Evolutionary conservation across 2,888 invertebrate species (phyloP), one percentile per base, ranked within the genome.

Genomic region (Balanococcus diminutus): DNA sequence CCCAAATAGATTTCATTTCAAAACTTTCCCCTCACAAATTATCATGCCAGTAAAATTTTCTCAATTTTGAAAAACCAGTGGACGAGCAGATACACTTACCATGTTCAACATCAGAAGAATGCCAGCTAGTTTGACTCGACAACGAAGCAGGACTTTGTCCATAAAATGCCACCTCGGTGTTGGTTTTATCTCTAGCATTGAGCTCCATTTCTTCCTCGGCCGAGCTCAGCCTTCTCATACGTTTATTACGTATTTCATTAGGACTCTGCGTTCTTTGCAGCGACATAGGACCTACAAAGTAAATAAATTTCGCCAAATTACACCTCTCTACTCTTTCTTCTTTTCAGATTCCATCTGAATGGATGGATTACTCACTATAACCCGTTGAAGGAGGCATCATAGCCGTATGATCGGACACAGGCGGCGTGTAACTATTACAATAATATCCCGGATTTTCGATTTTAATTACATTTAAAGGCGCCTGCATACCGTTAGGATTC

Each of bases 391-490:
- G 93, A 82, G 95, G 93, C 87, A 95, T 93, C 93, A 95, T 94
- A 87, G 93, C 88, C 79, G 90, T 88, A 88, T 91, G 90, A 88
- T 91, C 92, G 88, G 92, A 91, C 88, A 92, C 92, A 88, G 93
- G 93, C 88, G 94, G 92, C 89, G 94, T 93, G 91, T 95, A 96
- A 91, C 93, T 95, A 90, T 93, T 94, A 91, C 95, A 95, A 91
- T 95, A 95, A 91, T 95, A 95, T 88, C 93, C 92, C 88, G 95
- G 93, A 90, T 94, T 95, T 91, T 96, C 96, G 90, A 95, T 92
- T 91, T 95, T 95, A 89, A 95, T 95, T 89, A 93, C 93, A 90
- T 93, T 94, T 90, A 94, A 92, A 91, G 94, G 88, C 91, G 94
- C 89, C 92, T 94, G 90, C 89, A 90, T 90, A 86, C 91, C 91